A percentile compares a stretch with the other conserved stretches of the same genome.
Evolutionary conservation across 1,140 invertebrate genomes (phyloP).

Genomic region (Periplaneta americana): DNA sequence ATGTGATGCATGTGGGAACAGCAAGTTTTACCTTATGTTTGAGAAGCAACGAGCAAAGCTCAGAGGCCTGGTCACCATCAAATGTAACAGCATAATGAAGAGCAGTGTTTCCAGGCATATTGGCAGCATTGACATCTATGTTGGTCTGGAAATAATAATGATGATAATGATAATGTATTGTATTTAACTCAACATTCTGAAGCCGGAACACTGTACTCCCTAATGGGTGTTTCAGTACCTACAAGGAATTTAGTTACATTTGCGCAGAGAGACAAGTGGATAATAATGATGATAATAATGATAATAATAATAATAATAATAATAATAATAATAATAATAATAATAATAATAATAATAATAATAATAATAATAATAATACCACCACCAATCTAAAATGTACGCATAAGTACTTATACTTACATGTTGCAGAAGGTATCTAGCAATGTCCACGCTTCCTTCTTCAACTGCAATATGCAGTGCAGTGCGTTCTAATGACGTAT

Average conservation of each 20-base stretch:
- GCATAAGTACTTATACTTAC: conserved; percentile 18
- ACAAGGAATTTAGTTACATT: no score
- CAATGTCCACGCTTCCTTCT: conserved; percentile 37
- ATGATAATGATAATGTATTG: neutral
- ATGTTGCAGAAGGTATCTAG: conserved; percentile 43
- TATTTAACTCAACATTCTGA: no score
- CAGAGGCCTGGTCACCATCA: conserved; percentile 23
- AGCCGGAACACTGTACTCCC: no score
- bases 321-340: no score
- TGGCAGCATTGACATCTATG: conserved; percentile 31
- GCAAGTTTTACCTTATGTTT: conserved; percentile 33
- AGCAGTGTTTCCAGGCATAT: conserved; percentile 37
- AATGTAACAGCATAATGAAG: conserved; percentile 34
- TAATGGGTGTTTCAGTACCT: no score
- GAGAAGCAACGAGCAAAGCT: conserved; percentile 32
- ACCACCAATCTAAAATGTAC: neutral
- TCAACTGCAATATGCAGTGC: conserved; percentile 50
- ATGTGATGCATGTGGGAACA: no score
- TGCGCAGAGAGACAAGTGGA: no score
- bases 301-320: no score
- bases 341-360: no score
- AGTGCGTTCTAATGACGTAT: conserved; percentile 47
- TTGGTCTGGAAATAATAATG: conserved; percentile 28
- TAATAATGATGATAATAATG: no score
- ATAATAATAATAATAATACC: no score